Conservation (phyloP, 2,888 invertebrate species). For the Hedya salicella region DNA sequence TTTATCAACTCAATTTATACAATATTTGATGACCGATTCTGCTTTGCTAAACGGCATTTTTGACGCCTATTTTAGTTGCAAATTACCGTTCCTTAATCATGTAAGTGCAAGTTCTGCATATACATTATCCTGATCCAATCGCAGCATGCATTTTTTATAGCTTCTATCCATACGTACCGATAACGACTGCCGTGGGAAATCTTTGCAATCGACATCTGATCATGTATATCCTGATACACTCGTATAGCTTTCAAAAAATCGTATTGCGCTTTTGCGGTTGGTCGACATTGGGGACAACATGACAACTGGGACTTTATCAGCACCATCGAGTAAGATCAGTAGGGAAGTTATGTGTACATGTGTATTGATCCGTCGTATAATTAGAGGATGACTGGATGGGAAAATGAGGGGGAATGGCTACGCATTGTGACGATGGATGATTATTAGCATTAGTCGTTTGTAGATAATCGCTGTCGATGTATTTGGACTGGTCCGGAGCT, state of each 20-base stretch:
- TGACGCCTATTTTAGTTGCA: too few relatives aligned
- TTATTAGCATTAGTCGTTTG: slow-evolving; percentile 24
- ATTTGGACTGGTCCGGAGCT: slow-evolving; percentile 9
- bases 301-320: neutral
- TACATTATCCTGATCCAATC: neutral
- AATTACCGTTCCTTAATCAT: too few relatives aligned
- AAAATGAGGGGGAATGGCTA: neutral
- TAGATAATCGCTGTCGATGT: slow-evolving; percentile 31
- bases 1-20: too few relatives aligned
- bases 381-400: slow-evolving; percentile 29
- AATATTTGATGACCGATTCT: too few relatives aligned
- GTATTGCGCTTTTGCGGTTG: neutral
- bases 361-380: slow-evolving; percentile 9
- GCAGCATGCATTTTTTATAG: neutral
- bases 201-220: slow-evolving; percentile 8
- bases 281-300: neutral
- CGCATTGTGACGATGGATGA: slow-evolving; percentile 24
- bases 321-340: neutral
- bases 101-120: too few relatives aligned
- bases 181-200: slow-evolving; percentile 11
- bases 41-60: too few relatives aligned
- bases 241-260: neutral
- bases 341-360: neutral
- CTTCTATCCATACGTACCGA: neutral
- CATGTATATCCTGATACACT: neutral